Evolutionary conservation across 2,113 vertebrate genomes (phyloP).

Genomic region (Chiloscyllium plagiosum): DNA sequence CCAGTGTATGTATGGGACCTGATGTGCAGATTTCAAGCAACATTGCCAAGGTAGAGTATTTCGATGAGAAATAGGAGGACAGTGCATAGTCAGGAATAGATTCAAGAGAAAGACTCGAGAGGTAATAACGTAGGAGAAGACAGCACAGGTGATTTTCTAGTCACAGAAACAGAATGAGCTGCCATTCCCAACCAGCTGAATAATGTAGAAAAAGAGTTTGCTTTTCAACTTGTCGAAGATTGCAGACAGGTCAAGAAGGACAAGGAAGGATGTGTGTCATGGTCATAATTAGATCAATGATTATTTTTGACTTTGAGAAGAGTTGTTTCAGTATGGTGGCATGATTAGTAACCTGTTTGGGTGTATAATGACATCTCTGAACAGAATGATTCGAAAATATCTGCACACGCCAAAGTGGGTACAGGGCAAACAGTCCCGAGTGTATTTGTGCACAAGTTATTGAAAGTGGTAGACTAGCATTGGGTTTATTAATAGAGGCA

Average conservation of each 20-base stretch:
- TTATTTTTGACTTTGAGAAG: neutral
- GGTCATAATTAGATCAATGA: neutral
- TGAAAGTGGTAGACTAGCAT: no score
- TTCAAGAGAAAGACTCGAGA: neutral
- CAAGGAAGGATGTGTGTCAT: neutral
- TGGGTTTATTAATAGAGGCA: no score
- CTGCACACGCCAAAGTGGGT: no score
- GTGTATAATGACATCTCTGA: no score
- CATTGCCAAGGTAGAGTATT: neutral
- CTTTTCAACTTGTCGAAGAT: neutral
- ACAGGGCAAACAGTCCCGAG: no score
- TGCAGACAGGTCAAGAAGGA: neutral
- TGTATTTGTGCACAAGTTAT: no score
- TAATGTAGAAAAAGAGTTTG: no score
- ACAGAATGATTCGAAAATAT: no score
- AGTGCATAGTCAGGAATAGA: neutral
- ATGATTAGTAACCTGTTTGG: neutral
- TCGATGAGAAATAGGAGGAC: neutral
- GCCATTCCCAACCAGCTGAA: neutral
- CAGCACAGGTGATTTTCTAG: neutral
- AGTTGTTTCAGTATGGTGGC: neutral
- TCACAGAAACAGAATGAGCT: neutral
- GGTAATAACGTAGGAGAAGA: neutral
- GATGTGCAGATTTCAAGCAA: neutral
- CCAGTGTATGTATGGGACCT: neutral